Evolutionary conservation across 1,140 invertebrate species (phyloP), one percentile per base, ranked within the genome.

Genomic region (Nymphalis io): DNA sequence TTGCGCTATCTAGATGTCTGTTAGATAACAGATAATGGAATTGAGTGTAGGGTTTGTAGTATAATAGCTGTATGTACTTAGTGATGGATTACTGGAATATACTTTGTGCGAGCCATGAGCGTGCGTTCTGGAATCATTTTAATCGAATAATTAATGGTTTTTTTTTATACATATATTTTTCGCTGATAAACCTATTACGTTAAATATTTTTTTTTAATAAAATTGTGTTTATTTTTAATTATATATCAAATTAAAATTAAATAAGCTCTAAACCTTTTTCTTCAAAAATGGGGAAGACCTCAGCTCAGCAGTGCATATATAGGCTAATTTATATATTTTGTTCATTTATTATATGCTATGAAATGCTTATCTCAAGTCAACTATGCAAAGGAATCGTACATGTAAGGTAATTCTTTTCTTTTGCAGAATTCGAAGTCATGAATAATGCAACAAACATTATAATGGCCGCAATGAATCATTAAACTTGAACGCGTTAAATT

Each of bases 1-100:
- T 70, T 63, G 60, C 65, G 21, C 72, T 76, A 72, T 76, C 75
- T 73, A 72, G 78, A 80, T 79, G 73, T 53, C 73, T 70, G 63
- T 55, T 67, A 60, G 70, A 72, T 72, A 72, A 59, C 18, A 63
- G 60, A 70, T 70, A 59, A 70, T 70, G 23, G 27, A 2, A 33
- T 33, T 33, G 27, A 33, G 60, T 59, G 63, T 58, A 62, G 59
- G 67, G 59, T 42, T 51, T 20, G 46, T 51, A 39, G n/a, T 62
- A 53, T 39, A 69, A 40, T 39, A 51, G 44, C 44, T 46, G 4
- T 46, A 46, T 42, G 60, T 27, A 33, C n/a, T n/a, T n/a, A n/a
- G 46, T 21, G 62, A 57, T 63, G 61, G 61, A 53, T 63, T 53
- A 62, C 42, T 33, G 8, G 46, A 21, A 68, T 53, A 53, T 40